phyloP scores from a whole-genome alignment of 2,113 vertebrate species.

The Phocoena phocoena region DNA sequence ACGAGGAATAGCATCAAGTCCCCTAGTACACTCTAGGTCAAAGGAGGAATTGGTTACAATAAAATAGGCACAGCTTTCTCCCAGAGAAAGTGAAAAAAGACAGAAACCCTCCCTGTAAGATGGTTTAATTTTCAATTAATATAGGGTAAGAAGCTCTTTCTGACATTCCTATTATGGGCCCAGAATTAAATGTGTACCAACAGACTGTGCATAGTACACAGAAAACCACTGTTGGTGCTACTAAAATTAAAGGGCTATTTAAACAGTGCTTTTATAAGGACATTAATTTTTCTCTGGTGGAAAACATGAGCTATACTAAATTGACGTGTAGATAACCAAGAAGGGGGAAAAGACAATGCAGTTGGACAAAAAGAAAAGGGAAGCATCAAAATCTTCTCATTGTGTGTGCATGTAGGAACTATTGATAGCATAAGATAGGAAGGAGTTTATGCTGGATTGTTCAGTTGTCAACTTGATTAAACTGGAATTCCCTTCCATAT shows the following conservation, averaged over 20 bases:
- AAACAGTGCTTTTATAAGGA: neutral
- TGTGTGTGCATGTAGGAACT: neutral
- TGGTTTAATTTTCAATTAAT: neutral
- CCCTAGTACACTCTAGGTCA: neutral
- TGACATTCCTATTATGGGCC: neutral
- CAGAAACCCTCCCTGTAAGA: neutral
- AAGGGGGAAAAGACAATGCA: neutral
- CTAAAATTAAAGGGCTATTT: constrained; percentile 42
- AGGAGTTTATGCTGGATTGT: neutral
- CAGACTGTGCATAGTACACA: neutral
- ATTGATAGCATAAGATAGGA: neutral
- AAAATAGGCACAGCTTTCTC: neutral
- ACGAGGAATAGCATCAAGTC: neutral
- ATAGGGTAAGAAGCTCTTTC: neutral
- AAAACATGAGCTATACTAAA: neutral
- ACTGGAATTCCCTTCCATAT: neutral
- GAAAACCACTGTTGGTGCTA: neutral
- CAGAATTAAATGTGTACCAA: neutral
- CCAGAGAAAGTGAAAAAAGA: neutral
- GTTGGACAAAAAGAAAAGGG: neutral
- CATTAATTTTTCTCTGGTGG: constrained; percentile 39
- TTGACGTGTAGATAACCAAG: neutral
- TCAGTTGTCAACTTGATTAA: neutral
- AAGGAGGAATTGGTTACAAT: neutral
- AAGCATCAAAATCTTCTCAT: neutral